Percentiles rank a stretch among this genome's conserved stretches.
These are phyloP conservation scores for Tolypeutes matacus DNA, from an alignment of 2,797 vertebrate species.

Conservation along the genomic window DNA sequence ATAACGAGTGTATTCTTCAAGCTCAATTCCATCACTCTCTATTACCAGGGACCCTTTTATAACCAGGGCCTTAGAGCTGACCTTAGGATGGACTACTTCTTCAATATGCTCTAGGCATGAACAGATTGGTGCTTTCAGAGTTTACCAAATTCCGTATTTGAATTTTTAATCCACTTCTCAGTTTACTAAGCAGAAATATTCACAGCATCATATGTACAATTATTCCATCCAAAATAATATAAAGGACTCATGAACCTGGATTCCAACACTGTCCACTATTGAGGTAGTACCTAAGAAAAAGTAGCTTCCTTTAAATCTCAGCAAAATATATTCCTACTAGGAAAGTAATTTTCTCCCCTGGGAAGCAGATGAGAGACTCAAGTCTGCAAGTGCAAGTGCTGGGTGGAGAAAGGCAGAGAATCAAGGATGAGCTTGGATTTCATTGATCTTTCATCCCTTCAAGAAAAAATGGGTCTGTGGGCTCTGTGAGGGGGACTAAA, in stretches of 20 bases:
- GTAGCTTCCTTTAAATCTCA: neutral
- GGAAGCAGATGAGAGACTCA: neutral
- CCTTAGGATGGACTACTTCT: too few species aligned
- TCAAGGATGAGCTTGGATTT: too few species aligned
- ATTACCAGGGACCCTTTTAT: neutral
- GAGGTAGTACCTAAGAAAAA: neutral
- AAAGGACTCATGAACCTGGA: neutral
- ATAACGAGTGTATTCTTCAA: neutral
- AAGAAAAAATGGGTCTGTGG: neutral
- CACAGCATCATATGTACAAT: too few species aligned
- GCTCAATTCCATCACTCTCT: neutral
- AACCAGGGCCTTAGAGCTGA: neutral
- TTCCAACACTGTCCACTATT: neutral
- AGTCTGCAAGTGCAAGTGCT: accelerated
- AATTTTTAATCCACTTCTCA: neutral
- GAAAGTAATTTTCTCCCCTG: neutral
- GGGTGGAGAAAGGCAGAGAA: too few species aligned
- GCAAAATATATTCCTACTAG: accelerated
- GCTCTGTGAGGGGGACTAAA: too few species aligned
- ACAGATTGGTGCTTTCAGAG: neutral
- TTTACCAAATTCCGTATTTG: neutral
- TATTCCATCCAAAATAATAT: neutral
- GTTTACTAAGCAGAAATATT: neutral
- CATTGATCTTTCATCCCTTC: neutral
- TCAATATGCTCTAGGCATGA: neutral